These are phyloP conservation scores for Neotoxoptera formosana DNA, from an alignment of 1,140 invertebrate genomes.

Conservation along the genomic window DNA sequence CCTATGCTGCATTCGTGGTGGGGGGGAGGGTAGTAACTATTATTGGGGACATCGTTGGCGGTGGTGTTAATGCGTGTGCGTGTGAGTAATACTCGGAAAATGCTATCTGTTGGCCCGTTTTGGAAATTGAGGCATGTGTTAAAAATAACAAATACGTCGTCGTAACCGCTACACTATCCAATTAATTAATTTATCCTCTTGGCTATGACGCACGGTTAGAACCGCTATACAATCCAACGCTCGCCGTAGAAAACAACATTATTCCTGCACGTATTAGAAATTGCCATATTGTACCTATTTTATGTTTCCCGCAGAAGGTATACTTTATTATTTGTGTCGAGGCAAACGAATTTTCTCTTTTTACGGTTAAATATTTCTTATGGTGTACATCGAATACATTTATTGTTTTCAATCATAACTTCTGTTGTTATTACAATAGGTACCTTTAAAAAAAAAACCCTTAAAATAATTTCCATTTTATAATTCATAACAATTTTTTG, in stretches of 20 bases:
- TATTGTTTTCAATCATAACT: constrained; percentile 17
- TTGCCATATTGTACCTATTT: not conserved
- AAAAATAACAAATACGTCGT: constrained; percentile 21
- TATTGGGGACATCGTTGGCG: not conserved
- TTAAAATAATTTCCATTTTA: not conserved
- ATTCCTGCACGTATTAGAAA: not conserved
- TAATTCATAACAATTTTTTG: not conserved
- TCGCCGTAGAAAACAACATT: not conserved
- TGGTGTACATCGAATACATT: not conserved
- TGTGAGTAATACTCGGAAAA: not conserved
- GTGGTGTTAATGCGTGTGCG: not conserved
- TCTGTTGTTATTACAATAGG: not conserved
- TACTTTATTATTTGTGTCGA: not conserved
- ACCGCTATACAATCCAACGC: not conserved
- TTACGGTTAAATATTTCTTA: not conserved
- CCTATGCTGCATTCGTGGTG: not conserved
- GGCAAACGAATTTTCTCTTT: not conserved
- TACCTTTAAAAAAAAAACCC: not conserved
- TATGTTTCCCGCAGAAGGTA: not conserved
- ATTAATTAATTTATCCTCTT: not conserved
- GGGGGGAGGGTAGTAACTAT: not conserved
- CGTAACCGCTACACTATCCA: not conserved
- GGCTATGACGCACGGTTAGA: not conserved
- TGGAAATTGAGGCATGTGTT: not conserved
- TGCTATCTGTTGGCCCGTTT: not conserved